Evolutionary conservation across 2,113 vertebrate species (phyloP), one percentile per base, ranked within the genome.

Genomic region (Scophthalmus maximus): DNA sequence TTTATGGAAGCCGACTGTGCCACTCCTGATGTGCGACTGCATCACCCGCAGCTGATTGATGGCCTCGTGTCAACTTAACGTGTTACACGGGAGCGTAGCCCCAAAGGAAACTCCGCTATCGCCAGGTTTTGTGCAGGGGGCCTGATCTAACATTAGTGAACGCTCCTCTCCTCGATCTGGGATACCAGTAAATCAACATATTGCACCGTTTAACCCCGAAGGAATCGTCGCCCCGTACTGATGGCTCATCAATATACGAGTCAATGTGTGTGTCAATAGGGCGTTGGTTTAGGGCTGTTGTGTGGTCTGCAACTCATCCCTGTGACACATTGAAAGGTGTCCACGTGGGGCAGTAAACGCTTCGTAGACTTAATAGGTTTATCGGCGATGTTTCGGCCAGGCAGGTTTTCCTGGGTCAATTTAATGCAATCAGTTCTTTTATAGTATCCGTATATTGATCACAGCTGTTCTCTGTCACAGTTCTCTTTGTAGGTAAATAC

Each of bases 1-100:
- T 68, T 79, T 72, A 83, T 47, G 72, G 71, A 66, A 47, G 68
- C 32, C 27, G 58, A 79, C 71, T 22, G 50, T 46, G 71, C 74
- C 65, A 76, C 81, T 65, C 59, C 83, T 77, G 72, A 82, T 67
- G 76, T 86, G 69, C 40, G 57, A 74, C 74, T 82, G 73, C 75
- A 78, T 82, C 72, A 64, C 65, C 73, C 20, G 3, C 49, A 73
- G 44, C 75, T 75, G 60, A 61, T 76, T 75, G 60, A 61, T 76
- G 63, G 74, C 76, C 72, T 79, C 30, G 27, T 74, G 71, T 68
- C 44, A 71, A 65, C 47, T 69, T 59, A 38, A n/a, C 55, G 25
- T 27, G 34, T 47, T 58, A 49, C 56, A 51, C 53, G 79, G 23
- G 52, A 51, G 20, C 32, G 6, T 0, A 5, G 34, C 23, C 56